A percentile compares a stretch with the other conserved stretches of the same genome.
These are phyloP conservation scores for Thereva unica DNA, from an alignment of 2,888 invertebrate species.

Conservation along the genomic window DNA sequence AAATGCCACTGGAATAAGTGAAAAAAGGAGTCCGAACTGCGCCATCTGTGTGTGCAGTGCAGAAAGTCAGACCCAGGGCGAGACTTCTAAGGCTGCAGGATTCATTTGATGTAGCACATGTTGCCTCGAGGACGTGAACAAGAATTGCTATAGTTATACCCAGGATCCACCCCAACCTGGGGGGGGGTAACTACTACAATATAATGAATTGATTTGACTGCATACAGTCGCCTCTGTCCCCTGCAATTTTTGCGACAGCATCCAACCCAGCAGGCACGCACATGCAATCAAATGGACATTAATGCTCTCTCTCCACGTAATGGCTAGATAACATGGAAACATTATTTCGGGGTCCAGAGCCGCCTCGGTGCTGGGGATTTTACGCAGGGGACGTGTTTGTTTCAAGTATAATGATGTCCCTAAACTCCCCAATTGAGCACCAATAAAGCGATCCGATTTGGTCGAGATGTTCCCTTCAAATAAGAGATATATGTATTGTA, in stretches of 20 bases:
- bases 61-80: no score
- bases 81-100: no score
- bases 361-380: conserved; percentile 14
- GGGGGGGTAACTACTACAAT: not conserved
- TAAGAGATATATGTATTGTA: no score
- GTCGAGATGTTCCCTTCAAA: no score
- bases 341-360: not conserved
- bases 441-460: not conserved
- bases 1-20: no score
- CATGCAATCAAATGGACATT: conserved; percentile 3
- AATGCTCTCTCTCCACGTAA: not conserved
- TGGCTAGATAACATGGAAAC: not conserved
- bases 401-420: conserved; percentile 27
- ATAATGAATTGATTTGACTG: conserved; percentile 14
- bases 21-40: no score
- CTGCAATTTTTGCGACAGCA: conserved; percentile 1
- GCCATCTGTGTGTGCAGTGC: no score
- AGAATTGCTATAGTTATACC: not conserved
- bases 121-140: no score
- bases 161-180: not conserved
- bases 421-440: conserved; percentile 28
- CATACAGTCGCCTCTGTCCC: not conserved
- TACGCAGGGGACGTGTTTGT: conserved; percentile 37
- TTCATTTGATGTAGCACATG: no score
- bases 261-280: not conserved